Evolutionary conservation across 2,113 vertebrate species (phyloP).

Genomic region (Psilopogon haemacephalus): DNA sequence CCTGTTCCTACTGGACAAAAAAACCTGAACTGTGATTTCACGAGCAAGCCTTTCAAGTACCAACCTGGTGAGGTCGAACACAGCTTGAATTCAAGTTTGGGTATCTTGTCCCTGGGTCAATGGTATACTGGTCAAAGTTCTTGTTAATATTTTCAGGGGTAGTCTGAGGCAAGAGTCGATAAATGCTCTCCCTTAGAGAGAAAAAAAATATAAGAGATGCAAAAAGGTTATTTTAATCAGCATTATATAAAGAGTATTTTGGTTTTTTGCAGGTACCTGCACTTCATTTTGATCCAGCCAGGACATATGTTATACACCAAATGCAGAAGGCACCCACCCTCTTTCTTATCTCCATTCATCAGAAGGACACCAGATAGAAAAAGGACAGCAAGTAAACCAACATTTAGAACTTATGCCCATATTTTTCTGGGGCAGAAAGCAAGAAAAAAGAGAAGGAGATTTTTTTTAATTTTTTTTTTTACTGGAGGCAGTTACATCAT

Average conservation of each 20-base stretch:
- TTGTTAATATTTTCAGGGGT: conserved; percentile 96
- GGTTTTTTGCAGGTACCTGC: background rate
- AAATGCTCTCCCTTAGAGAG: conserved; percentile 88
- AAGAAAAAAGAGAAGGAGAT: background rate
- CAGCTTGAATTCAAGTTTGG: conserved; percentile 92
- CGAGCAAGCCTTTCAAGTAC: conserved; percentile 18
- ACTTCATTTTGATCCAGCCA: background rate
- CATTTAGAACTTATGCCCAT: background rate
- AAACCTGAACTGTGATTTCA: background rate
- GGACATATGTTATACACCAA: background rate
- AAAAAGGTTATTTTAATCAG: conserved; percentile 4
- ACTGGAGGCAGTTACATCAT: conserved; percentile 57
- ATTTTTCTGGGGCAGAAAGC: conserved; percentile 41
- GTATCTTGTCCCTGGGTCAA: conserved; percentile 92
- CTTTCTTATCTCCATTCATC: background rate
- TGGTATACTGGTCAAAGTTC: conserved; percentile 96
- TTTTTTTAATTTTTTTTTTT: too few species aligned
- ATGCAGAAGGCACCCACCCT: background rate
- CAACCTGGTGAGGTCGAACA: conserved; percentile 90
- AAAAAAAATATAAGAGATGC: background rate
- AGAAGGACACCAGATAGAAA: background rate
- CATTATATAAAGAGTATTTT: background rate
- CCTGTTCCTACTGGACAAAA: background rate
- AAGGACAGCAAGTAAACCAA: background rate
- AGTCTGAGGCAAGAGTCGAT: conserved; percentile 93